Base-by-base conservation (phyloP, 2,797 vertebrate genomes). In the Pangasius mekongensis region DNA sequence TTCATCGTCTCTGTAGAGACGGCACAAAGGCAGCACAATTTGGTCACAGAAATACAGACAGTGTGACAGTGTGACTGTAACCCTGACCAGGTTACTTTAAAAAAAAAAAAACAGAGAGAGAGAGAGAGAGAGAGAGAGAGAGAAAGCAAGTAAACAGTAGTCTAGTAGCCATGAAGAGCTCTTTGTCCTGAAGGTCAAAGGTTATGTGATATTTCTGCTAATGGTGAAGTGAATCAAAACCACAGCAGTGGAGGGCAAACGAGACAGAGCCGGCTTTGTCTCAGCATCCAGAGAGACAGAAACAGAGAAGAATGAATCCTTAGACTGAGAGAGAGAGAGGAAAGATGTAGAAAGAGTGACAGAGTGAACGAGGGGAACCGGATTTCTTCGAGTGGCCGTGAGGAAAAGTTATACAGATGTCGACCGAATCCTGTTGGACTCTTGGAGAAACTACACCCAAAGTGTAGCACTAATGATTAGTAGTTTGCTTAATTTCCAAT, bases 231-330 rank as follows among this genome's bases (percentile, higher is more conserved):
- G 93, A 93, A 92, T 93, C 89, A 93, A 93, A 94, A 94, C 93
- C 93, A 93, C 82, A 89, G 89, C 74, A 52, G 90, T 91, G 81
- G 89, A 89, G 81, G 58, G 43, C 69, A 54, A 27, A 2, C 5
- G 5, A 92, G 89, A 96, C 94, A 96, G 94, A 91, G 90, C 87
- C 88, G 92, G 92, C 93, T 91, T 96, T 96, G 94, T 95, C 86
- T 94, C 91, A 88, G 92, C 91, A 87, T 90, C 90, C 87, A 89
- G 54, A 84, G 90, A 73, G 43, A 76, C 54, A 47, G n/a, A 69
- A n/a, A 14, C 47, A 88, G n/a, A 77, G 73, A 88, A 84, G 87
- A 78, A 84, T 64, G 87, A 87, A 66, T 66, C 43, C 33, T 39
- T 66, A 66, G 69, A 84, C n/a, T 1, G 30, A 36, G 16, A 20